phyloP scores from a whole-genome alignment of 35 echinoderm and acorn worm species.

The Nesometra sesokonis region DNA sequence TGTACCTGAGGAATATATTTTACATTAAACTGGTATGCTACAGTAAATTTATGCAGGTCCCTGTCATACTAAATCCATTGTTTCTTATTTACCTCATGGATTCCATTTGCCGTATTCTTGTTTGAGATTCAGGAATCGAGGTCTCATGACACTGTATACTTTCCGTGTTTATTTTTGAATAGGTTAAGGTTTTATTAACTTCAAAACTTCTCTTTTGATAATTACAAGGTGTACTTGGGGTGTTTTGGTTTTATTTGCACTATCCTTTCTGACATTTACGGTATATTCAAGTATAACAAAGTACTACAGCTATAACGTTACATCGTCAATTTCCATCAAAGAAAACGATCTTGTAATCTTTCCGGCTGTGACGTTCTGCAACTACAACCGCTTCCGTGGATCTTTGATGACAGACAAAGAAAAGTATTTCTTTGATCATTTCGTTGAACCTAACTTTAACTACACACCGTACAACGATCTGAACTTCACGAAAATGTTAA shows the following conservation, averaged over 20 bases:
- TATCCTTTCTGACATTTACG: not conserved
- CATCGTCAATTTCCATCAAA: slow-evolving; percentile 4
- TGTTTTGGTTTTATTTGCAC: not conserved
- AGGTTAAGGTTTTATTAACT: no score
- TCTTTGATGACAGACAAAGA: not conserved
- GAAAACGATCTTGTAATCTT: slow-evolving; percentile 22
- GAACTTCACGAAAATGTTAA: not conserved
- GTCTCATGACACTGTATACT: no score
- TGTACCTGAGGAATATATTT: no score
- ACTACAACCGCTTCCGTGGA: slow-evolving; percentile 58
- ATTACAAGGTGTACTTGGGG: not conserved
- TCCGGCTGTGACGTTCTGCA: slow-evolving; percentile 70
- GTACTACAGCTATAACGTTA: slow-evolving; percentile 14
- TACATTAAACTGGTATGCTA: no score
- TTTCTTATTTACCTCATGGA: no score
- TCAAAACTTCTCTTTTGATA: no score
- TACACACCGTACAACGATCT: not conserved
- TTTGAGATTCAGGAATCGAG: no score
- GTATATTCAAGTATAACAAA: not conserved
- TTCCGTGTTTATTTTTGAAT: no score
- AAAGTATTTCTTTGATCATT: not conserved
- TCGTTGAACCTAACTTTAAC: not conserved
- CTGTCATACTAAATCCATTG: no score
- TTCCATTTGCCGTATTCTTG: no score
- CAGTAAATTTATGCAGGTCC: no score